Percentiles rank a stretch among this genome's conserved stretches.
Evolutionary conservation across 2,888 invertebrate genomes (phyloP).

Genomic region (Bombyx huttoni): DNA sequence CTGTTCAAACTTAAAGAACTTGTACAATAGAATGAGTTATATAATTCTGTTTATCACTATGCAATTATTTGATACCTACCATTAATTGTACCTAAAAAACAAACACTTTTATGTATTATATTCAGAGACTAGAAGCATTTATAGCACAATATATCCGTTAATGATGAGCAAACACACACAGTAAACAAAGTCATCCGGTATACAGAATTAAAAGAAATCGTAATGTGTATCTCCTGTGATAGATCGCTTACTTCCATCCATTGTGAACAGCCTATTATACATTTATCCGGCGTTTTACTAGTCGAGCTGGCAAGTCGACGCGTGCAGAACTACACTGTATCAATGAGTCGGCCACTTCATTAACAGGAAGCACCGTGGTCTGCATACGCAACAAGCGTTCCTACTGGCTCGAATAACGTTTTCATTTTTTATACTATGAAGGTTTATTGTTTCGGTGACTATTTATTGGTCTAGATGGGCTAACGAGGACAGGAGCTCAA

Average conservation of each 20-base stretch:
- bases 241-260: slow-evolving; percentile 3
- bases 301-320: slow-evolving; percentile 3
- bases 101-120: too few species aligned
- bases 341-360: slow-evolving; percentile 36
- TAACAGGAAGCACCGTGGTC: slow-evolving; percentile 53
- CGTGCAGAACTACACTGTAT: slow-evolving; percentile 5
- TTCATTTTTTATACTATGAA: slow-evolving; percentile 1
- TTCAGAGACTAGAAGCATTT: background rate
- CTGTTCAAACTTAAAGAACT: too few species aligned
- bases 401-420: slow-evolving; percentile 1
- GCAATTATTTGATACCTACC: too few species aligned
- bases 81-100: too few species aligned
- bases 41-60: too few species aligned
- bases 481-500: too few species aligned
- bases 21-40: too few species aligned
- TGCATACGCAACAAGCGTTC: slow-evolving; percentile 41
- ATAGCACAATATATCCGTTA: background rate
- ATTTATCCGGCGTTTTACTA: slow-evolving; percentile 6
- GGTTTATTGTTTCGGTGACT: too few species aligned
- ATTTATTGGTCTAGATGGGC: too few species aligned
- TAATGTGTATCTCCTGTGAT: slow-evolving; percentile 2
- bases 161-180: background rate
- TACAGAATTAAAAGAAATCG: background rate
- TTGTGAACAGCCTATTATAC: slow-evolving; percentile 5
- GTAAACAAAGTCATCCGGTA: background rate